Conservation (phyloP, 2,113 vertebrate species). For the Cebidichthys violaceus region DNA sequence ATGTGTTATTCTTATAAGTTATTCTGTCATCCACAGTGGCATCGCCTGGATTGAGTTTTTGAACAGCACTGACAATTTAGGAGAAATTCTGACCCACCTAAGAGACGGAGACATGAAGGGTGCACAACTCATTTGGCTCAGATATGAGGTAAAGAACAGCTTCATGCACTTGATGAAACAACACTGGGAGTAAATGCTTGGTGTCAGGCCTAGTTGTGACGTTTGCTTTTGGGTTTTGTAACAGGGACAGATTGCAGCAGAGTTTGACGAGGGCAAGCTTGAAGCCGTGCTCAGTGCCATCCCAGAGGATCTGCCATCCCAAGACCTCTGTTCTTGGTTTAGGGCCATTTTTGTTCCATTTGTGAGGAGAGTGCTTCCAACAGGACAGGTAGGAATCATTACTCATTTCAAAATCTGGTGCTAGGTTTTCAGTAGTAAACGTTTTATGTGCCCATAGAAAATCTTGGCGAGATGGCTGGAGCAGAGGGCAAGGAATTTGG, state of each 20-base stretch:
- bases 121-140: conserved; percentile 95
- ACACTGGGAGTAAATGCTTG: background rate
- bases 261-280: conserved; percentile 86
- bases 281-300: conserved; percentile 88
- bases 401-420: background rate
- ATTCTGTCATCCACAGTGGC: conserved; percentile 80
- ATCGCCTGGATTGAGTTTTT: conserved; percentile 95
- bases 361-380: conserved; percentile 86
- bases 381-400: conserved; percentile 86
- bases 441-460: conserved; percentile 81
- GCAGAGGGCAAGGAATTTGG: conserved; percentile 90
- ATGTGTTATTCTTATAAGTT: conserved; percentile 8
- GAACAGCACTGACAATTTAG: conserved; percentile 87
- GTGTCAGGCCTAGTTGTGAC: background rate
- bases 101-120: conserved; percentile 87
- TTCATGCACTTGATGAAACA: background rate
- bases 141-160: conserved; percentile 87
- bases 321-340: conserved; percentile 90
- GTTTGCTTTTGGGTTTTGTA: conserved; percentile 6
- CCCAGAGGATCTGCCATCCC: conserved; percentile 83
- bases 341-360: conserved; percentile 92
- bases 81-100: conserved; percentile 86
- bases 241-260: conserved; percentile 89
- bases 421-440: background rate
- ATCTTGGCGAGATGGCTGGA: conserved; percentile 93